phyloP scores from a whole-genome alignment of 1,140 invertebrate species.

The Macrostomum lignano region DNA sequence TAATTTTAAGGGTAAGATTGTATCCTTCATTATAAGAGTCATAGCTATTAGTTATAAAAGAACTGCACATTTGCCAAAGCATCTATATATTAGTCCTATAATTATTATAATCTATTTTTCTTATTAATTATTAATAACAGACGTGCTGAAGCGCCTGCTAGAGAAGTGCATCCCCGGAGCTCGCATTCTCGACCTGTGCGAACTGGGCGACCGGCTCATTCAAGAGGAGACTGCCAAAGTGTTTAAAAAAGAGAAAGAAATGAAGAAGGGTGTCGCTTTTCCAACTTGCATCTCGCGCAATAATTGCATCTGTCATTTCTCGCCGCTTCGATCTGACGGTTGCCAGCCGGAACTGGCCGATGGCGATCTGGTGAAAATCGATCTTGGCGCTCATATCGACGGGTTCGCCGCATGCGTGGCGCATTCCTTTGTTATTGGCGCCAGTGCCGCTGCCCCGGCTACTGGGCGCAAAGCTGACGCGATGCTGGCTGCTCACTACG shows the following conservation, averaged over 20 bases:
- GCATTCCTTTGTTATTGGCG: constrained; percentile 68
- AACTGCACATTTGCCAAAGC: too few species aligned
- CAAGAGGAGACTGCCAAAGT: constrained; percentile 71
- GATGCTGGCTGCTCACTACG: constrained; percentile 67
- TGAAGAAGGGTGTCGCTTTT: constrained; percentile 91
- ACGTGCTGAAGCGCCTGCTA: constrained; percentile 56
- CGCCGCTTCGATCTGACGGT: constrained; percentile 67
- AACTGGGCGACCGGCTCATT: constrained; percentile 57
- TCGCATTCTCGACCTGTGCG: constrained; percentile 64
- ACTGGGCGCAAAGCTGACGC: constrained; percentile 72
- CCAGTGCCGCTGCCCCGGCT: constrained; percentile 32
- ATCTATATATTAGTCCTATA: too few species aligned
- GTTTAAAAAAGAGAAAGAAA: constrained; percentile 90
- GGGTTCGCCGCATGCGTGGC: constrained; percentile 92
- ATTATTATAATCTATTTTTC: too few species aligned
- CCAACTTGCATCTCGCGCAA: constrained; percentile 93
- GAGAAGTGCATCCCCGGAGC: constrained; percentile 54
- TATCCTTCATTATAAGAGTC: too few species aligned
- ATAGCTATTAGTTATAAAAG: too few species aligned
- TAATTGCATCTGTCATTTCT: constrained; percentile 95
- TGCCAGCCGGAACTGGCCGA: constrained; percentile 51
- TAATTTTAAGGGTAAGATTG: too few species aligned
- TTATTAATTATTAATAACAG: constrained; percentile 32
- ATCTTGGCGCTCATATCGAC: constrained; percentile 88
- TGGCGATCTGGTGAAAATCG: constrained; percentile 87